Percentiles rank a stretch among this genome's conserved stretches.
phyloP scores from a whole-genome alignment of 2,888 invertebrate species.

The Thera obeliscata region DNA sequence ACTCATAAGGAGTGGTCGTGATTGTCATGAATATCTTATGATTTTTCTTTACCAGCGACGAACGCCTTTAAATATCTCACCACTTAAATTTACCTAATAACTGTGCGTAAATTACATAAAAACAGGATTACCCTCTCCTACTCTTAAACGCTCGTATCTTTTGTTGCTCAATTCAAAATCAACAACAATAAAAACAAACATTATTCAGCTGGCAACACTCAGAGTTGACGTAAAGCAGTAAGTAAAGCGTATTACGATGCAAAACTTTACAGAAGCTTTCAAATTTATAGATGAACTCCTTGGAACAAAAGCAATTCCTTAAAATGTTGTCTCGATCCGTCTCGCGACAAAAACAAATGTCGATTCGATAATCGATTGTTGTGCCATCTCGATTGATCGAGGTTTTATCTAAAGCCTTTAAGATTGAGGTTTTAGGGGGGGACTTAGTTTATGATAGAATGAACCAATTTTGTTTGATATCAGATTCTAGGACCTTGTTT shows the following conservation, averaged over 20 bases:
- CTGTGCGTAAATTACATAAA: too few relatives aligned
- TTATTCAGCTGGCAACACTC: background rate
- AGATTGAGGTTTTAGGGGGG: conserved; percentile 32
- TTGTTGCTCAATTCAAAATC: too few relatives aligned
- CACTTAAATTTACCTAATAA: too few relatives aligned
- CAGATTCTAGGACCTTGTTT: too few relatives aligned
- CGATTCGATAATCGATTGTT: conserved; percentile 43
- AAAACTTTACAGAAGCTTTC: background rate
- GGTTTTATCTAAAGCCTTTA: conserved; percentile 37
- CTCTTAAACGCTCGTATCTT: too few relatives aligned
- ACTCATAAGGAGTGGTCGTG: too few relatives aligned
- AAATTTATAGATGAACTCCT: conserved; percentile 34
- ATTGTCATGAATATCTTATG: too few relatives aligned
- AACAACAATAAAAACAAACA: background rate
- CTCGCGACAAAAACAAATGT: conserved; percentile 43
- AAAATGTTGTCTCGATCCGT: conserved; percentile 39
- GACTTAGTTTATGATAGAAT: conserved; percentile 15
- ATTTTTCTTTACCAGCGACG: too few relatives aligned
- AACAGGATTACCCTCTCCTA: too few relatives aligned
- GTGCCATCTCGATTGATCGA: conserved; percentile 43
- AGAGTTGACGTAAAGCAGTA: background rate
- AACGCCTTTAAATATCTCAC: too few relatives aligned
- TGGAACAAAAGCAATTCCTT: conserved; percentile 36
- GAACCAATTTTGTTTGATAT: background rate
- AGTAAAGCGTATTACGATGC: conserved; percentile 14